A percentile compares a stretch with the other conserved stretches of the same genome.
phyloP scores from a whole-genome alignment of 2,797 vertebrate species.

The Sebastes nivosus region DNA sequence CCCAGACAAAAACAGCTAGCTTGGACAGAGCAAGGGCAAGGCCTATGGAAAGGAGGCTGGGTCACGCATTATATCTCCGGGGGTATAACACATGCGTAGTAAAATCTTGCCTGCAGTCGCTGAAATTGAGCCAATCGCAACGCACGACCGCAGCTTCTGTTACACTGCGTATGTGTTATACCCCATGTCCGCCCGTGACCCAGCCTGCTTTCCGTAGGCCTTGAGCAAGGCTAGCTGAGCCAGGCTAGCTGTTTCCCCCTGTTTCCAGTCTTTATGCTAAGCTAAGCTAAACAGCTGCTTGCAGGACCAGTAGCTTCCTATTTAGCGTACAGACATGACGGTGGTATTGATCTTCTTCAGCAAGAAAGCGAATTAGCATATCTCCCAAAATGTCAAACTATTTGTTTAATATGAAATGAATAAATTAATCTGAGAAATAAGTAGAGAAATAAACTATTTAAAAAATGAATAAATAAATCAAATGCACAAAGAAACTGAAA shows the following conservation, averaged over 20 bases:
- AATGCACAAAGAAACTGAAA: background rate
- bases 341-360: background rate
- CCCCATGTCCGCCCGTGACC: too few relatives aligned
- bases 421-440: background rate
- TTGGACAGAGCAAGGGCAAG: background rate
- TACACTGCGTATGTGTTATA: too few relatives aligned
- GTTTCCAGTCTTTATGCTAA: slow-evolving; percentile 4
- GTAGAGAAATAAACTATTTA: background rate
- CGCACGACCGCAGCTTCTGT: too few relatives aligned
- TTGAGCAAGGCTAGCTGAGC: background rate
- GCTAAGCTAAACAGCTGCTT: background rate
- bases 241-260: background rate
- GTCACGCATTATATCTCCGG: too few relatives aligned
- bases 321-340: background rate
- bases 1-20: background rate
- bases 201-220: too few relatives aligned
- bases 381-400: background rate
- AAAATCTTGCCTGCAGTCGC: too few relatives aligned
- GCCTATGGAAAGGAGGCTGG: too few relatives aligned
- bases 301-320: background rate
- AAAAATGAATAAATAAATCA: background rate
- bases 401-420: background rate
- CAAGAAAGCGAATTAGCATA: background rate
- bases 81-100: too few relatives aligned
- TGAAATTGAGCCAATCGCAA: too few relatives aligned